Evolutionary conservation across 2,113 vertebrate species (phyloP), one percentile per base, ranked within the genome.

Genomic region (Takifugu flavidus): DNA sequence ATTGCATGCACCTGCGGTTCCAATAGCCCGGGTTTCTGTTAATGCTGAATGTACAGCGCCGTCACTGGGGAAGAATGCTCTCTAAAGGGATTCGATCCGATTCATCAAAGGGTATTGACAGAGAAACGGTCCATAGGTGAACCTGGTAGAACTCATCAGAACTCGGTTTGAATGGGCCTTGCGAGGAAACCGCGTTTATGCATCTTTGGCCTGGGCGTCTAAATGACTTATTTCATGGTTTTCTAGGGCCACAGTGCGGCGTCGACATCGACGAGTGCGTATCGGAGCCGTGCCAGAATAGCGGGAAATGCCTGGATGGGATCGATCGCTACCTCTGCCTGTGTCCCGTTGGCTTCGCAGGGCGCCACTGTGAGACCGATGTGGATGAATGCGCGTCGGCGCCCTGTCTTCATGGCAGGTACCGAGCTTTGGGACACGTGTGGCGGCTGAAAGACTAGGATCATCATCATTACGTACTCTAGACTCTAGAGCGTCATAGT

Each of bases 401-500:
- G 55, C 92, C 91, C 70, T 94, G 92, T 92, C 88, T 93, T 79
- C 91, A 91, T 62, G 93, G 92, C 90, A 94, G 91, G 92, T 93
- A 84, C 50, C 50, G 26, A 27, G 59, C n/a, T 47, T 47, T 12
- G 8, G 5, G 8, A 3, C 34, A 39, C 34, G 8, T 11, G 34
- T 39, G 7, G 34, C 7, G 3, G 8, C 8, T 11, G 8, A 39
- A 39, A 39, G 2, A 39, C 6, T 39, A 2, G 59, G 62, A 59
- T 75, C 49, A 44, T 64, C 27, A 3, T 56, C 70, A 39, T 70
- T 77, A 65, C 25, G 61, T 56, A 57, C 13, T 59, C 54, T 82
- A 68, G 8, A 10, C 34, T 39, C 11, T 8, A 39, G 20, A 20
- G 11, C 11, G 4, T 39, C 34, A 10, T 39, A 11, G 7, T 39